Evolutionary conservation across 2,888 invertebrate species (phyloP), one percentile per base, ranked within the genome.

Genomic region (Orthosia incerta): DNA sequence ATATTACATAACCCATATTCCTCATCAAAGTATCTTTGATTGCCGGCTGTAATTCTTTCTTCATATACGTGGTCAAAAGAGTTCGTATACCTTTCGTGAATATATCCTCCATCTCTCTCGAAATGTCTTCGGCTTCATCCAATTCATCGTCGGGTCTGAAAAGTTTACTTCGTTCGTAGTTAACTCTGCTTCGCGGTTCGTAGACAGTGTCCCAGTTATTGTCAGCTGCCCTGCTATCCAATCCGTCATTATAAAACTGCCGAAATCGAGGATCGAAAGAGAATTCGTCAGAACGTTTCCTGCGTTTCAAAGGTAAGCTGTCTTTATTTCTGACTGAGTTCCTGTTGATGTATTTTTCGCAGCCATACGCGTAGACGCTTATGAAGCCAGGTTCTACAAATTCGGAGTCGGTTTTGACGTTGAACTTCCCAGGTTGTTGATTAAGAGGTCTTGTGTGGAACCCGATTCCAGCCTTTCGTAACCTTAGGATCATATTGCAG

Each of bases 21-120:
- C 98, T 97, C 98, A 98, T 98, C 48, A 98, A 94, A 0, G 98
- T 98, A 89, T 98, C 98, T 90, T 98, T 98, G 71, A 98, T 98
- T 55, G 98, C 98, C 13, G 98, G 98, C 88, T 98, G 98, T 64
- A 98, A 92, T 87, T 98, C 98, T 83, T 97, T 97, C 90, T 98
- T 98, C 97, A 98, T 98, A 87, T 98, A 98, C 45, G 98, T 97
- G 0, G 98, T 98, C 59, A 98, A 91, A 61, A 98, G 96, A 20
- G 98, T 98, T 84, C 98, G 97, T 60, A 98, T 98, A n/a, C 98
- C 98, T 92, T 98, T 97, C 0, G 98, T 97, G 87, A 98, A 98
- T 60, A 98, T 97, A 84, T 98, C 98, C 89, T 98, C 98, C 97
- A 98, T 98, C 94, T 98, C 98, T 64, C 97, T 97, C 0, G 98